Percentiles rank a stretch among this genome's conserved stretches.
phyloP scores from a whole-genome alignment of 2,797 vertebrate genomes.

The Sebastes reedi region DNA sequence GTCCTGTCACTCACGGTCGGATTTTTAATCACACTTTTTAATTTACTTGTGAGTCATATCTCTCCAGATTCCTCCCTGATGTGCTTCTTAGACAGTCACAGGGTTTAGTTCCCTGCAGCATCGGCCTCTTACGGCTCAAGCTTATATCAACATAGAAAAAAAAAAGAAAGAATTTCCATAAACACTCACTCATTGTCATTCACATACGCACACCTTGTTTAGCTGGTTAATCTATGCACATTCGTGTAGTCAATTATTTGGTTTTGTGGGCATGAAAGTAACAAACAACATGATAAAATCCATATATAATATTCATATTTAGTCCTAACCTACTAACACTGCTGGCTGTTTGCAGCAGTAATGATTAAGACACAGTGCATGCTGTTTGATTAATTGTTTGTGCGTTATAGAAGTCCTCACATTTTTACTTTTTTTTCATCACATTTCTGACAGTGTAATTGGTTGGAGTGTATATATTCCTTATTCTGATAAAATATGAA shows the following conservation, averaged over 20 bases:
- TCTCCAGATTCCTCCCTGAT: slow-evolving; percentile 17
- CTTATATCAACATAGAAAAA: slow-evolving; percentile 1
- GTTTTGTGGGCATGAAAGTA: background rate
- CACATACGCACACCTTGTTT: background rate
- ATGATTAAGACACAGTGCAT: background rate
- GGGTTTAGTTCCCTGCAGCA: background rate
- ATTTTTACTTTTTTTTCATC: background rate
- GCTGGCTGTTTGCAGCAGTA: background rate
- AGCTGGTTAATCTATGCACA: background rate
- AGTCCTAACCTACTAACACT: background rate
- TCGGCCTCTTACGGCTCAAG: background rate
- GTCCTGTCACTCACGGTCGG: slow-evolving; percentile 31
- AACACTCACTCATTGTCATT: background rate
- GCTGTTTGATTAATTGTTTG: background rate
- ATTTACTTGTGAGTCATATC: slow-evolving; percentile 34
- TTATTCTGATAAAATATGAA: background rate
- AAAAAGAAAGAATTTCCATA: background rate
- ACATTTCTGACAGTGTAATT: background rate
- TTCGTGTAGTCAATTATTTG: background rate
- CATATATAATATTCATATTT: background rate
- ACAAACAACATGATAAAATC: background rate
- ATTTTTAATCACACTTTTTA: slow-evolving; percentile 48
- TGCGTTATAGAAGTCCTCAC: background rate
- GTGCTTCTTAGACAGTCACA: background rate
- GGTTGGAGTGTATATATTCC: no score